phyloP scores from a whole-genome alignment of 2,113 vertebrate genomes.

The Oncorhynchus kisutch region DNA sequence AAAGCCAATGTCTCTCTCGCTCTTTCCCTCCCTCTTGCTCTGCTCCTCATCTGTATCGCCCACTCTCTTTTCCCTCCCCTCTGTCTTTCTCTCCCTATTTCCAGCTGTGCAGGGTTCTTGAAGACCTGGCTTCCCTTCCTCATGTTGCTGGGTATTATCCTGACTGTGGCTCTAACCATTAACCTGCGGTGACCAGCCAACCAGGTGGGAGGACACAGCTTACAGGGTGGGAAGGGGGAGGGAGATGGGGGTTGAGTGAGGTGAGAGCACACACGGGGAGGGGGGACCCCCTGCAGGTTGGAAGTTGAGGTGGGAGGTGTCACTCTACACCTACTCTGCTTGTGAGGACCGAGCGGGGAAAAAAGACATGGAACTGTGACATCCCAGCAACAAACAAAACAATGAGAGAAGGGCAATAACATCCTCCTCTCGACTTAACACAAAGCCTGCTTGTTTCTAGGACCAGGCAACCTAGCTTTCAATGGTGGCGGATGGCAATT shows the following conservation, averaged over 20 bases:
- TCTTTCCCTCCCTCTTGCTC: background rate
- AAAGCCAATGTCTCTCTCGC: constrained; percentile 3
- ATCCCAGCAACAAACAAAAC: background rate
- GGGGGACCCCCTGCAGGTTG: too few species aligned
- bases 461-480: background rate
- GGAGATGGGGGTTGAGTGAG: background rate
- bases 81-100: constrained; percentile 12
- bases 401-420: constrained; percentile 3
- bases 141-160: constrained; percentile 79
- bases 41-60: constrained; percentile 67
- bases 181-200: constrained; percentile 82
- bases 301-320: too few species aligned
- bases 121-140: constrained; percentile 97
- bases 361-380: constrained; percentile 1
- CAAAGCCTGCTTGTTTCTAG: constrained; percentile 15
- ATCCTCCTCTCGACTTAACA: background rate
- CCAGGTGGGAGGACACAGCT: background rate
- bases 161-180: constrained; percentile 80
- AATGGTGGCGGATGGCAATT: background rate
- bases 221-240: too few species aligned
- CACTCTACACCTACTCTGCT: background rate
- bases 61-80: background rate
- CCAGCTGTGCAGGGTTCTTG: constrained; percentile 86
- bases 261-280: background rate
- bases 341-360: background rate